Evolutionary conservation across 2,797 vertebrate genomes (phyloP).

Genomic region (Acanthurus tractus): DNA sequence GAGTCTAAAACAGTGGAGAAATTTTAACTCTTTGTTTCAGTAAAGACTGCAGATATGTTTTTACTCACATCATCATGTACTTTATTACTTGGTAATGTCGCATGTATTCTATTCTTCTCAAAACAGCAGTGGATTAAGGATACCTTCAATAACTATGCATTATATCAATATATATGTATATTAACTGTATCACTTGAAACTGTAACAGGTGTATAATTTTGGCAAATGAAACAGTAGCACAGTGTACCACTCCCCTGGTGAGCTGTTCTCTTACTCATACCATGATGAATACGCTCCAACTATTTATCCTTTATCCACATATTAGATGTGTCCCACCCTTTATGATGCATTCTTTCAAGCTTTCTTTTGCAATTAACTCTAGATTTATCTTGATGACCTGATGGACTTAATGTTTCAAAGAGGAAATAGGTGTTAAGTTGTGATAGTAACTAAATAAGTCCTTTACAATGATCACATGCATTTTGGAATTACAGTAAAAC

Average conservation of each 20-base stretch:
- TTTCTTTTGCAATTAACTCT: slow-evolving; percentile 22
- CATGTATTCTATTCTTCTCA: neutral
- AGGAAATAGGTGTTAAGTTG: neutral
- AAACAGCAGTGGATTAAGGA: neutral
- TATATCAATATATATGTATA: neutral
- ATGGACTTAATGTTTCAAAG: neutral
- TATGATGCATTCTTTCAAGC: slow-evolving; percentile 22
- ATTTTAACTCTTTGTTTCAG: neutral
- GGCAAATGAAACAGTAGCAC: neutral
- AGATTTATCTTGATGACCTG: slow-evolving; percentile 15
- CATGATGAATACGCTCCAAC: slow-evolving; percentile 4
- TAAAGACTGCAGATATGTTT: neutral
- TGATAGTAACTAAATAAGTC: neutral
- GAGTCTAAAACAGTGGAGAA: neutral
- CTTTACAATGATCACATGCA: neutral
- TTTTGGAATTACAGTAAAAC: neutral
- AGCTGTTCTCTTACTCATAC: slow-evolving; percentile 54
- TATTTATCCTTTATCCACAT: slow-evolving; percentile 32
- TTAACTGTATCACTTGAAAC: neutral
- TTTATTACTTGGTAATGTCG: neutral
- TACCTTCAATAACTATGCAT: neutral
- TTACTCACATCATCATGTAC: no score
- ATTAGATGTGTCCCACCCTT: slow-evolving; percentile 41
- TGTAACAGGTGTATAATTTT: neutral
- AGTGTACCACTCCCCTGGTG: slow-evolving; percentile 37